A percentile compares a stretch with the other conserved stretches of the same genome.
These are phyloP conservation scores for Artibeus lituratus DNA, from an alignment of 2,797 vertebrate species.

Conservation along the genomic window DNA sequence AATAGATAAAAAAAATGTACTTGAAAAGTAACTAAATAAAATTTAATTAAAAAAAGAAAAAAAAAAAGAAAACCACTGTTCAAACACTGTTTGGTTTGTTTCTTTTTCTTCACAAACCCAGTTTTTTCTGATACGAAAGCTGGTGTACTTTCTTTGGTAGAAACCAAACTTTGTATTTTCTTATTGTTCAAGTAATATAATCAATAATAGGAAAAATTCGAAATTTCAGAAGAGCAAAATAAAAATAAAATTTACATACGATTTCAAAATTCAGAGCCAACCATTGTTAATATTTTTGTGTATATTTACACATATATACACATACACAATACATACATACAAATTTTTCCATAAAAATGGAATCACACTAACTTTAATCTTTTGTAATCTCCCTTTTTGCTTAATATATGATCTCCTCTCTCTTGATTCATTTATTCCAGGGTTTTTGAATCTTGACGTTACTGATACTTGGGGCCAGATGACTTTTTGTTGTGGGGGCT, in stretches of 20 bases:
- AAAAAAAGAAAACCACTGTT: neutral
- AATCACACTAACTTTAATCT: neutral
- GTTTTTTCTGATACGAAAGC: neutral
- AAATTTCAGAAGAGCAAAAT: neutral
- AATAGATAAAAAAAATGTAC: too few relatives aligned
- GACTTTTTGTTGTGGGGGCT: neutral
- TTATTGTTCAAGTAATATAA: neutral
- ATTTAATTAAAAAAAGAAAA: too few relatives aligned
- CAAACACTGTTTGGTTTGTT: too few relatives aligned
- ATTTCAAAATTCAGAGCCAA: neutral
- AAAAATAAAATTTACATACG: neutral
- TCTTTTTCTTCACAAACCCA: neutral
- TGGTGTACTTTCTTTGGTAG: neutral
- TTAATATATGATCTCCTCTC: neutral
- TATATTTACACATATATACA: neutral
- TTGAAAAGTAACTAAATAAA: too few relatives aligned
- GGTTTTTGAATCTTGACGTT: neutral
- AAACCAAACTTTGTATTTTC: conserved; percentile 1
- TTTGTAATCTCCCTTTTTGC: neutral
- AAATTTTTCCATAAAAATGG: neutral
- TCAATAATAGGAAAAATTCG: neutral
- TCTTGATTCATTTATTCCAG: neutral
- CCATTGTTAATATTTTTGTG: neutral
- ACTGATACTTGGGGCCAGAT: neutral
- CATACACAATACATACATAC: neutral